Base-by-base conservation (phyloP, 2,888 invertebrate species). In the Xanthorhoe designata region DNA sequence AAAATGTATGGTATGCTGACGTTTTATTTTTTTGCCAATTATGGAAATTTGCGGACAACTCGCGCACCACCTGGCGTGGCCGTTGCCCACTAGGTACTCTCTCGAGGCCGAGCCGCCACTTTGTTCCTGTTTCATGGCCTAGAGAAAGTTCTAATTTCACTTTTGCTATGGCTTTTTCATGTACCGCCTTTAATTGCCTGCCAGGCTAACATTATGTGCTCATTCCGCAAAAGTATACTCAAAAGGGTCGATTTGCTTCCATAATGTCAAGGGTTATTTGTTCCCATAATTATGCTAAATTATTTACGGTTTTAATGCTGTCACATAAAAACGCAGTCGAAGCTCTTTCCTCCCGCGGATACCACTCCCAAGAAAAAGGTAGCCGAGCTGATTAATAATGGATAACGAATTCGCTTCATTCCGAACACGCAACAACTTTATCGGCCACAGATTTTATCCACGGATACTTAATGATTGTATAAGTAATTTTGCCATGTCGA, bases 11-110 rank as follows among this genome's bases (percentile, higher is more conserved):
- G 78, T 82, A 82, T 83, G 79, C 81, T 82, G 84, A 82, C 80
- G 81, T 84, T 88, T 83, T 80, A 76, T 84, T 84, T 88, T 85
- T 85, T 85, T 79, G 78, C 83, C 85, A 86, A 87, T 91, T 89
- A 89, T 90, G 87, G 79, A 89, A 88, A 87, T 88, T 86, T 77
- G 83, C 77, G 78, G 80, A 79, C 81, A 79, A 61, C 64, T 75
- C 86, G 87, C 71, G 79, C 80, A 77, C 87, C 88, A 88, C 82
- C 89, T 90, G 88, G 79, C 82, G 83, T 78, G 76, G 79, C 65
- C 59, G 66, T 62, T 66, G 64, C 55, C 60, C 68, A 68, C 70
- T 71, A 65, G 64, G 61, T 59, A 57, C 55, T 71, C 72, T 71
- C 72, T 59, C 61, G 71, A 72, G 72, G 56, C 81, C 72, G 68